Evolutionary conservation across 2,888 invertebrate species (phyloP).

Genomic region (Torymus tubicola): DNA sequence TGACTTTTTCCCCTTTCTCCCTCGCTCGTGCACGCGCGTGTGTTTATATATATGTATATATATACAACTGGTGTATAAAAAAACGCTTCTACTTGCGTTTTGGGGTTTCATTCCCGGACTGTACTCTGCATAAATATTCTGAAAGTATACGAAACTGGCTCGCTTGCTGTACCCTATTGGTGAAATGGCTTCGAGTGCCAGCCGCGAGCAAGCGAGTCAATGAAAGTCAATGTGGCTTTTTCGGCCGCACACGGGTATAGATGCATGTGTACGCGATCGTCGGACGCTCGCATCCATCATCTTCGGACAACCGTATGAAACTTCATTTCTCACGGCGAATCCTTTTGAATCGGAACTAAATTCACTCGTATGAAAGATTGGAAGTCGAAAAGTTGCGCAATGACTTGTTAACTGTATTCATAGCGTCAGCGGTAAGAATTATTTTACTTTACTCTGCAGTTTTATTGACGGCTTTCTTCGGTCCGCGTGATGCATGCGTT

Average conservation of each 20-base stretch:
- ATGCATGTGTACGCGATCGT: neutral
- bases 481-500: no score
- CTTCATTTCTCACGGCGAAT: conserved; percentile 46
- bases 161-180: neutral
- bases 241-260: neutral
- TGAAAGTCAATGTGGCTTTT: conserved; percentile 52
- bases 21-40: no score
- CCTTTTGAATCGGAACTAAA: conserved; percentile 35
- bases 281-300: conserved; percentile 46
- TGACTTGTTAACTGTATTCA: conserved; percentile 48
- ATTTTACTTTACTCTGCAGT: neutral
- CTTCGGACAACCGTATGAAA: conserved; percentile 50
- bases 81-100: conserved; percentile 21
- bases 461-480: conserved; percentile 1
- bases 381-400: conserved; percentile 33
- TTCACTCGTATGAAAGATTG: conserved; percentile 30
- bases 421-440: neutral
- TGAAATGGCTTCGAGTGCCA: conserved; percentile 33
- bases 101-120: conserved; percentile 26
- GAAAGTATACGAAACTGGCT: neutral
- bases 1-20: neutral
- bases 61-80: neutral
- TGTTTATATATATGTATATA: no score
- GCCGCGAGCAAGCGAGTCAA: conserved; percentile 36
- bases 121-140: conserved; percentile 60